Percentiles rank a stretch among this genome's conserved stretches.
Conservation (phyloP, 2,113 vertebrate species). For the Chloebia gouldiae region DNA sequence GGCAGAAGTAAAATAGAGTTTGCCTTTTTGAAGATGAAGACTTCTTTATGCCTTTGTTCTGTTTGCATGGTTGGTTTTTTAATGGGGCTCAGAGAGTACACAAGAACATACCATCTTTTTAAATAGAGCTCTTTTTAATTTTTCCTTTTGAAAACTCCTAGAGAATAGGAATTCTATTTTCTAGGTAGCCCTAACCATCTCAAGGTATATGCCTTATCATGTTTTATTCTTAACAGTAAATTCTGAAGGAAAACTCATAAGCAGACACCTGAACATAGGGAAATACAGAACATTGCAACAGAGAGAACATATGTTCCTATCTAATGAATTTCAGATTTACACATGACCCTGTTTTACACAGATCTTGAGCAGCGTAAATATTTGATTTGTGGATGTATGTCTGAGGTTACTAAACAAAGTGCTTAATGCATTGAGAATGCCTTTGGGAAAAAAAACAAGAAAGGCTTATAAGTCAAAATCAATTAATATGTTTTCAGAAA, state of each 20-base stretch:
- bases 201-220: neutral
- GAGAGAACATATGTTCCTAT: neutral
- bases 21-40: neutral
- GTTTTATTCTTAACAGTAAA: neutral
- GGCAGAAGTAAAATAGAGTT: neutral
- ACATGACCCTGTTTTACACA: neutral
- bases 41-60: neutral
- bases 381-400: conserved; percentile 5
- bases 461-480: conserved; percentile 11
- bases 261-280: neutral
- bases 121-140: neutral
- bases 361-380: neutral
- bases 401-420: conserved; percentile 19
- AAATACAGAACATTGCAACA: neutral
- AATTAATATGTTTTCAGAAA: conserved; percentile 18
- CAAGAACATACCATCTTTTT: neutral
- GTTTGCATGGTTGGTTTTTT: neutral
- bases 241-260: neutral
- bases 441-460: neutral
- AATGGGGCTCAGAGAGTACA: neutral
- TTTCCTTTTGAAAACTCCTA: neutral
- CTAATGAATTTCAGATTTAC: neutral
- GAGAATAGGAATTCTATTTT: neutral
- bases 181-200: neutral
- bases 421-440: neutral